phyloP scores from a whole-genome alignment of 92 coral and sea anemone genomes.

The Virgularia gustaviana region DNA sequence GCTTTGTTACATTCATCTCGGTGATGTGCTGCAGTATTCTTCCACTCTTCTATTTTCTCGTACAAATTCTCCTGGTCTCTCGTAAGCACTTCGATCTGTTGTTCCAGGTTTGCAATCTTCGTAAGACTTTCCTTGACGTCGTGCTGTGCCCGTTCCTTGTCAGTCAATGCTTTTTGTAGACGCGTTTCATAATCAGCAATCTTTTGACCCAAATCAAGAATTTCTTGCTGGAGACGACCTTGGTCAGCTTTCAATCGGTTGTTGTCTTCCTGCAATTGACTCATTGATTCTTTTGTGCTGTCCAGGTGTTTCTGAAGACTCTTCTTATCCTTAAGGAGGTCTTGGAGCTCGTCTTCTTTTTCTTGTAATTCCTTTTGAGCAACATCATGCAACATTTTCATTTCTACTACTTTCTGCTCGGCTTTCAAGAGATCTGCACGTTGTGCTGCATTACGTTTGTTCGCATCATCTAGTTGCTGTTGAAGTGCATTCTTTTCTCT shows the following conservation, averaged over 20 bases:
- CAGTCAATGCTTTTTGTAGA: constrained; percentile 62
- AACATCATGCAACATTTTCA: constrained; percentile 58
- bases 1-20: constrained; percentile 83
- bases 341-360: constrained; percentile 77
- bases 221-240: constrained; percentile 69
- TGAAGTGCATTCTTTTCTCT: constrained; percentile 63
- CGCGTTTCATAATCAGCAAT: constrained; percentile 68
- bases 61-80: constrained; percentile 59
- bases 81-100: constrained; percentile 57
- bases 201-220: constrained; percentile 63
- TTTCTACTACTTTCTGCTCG: constrained; percentile 64
- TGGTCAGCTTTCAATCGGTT: constrained; percentile 77
- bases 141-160: constrained; percentile 64
- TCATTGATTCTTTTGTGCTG: constrained; percentile 39
- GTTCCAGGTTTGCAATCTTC: constrained; percentile 60
- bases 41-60: constrained; percentile 74
- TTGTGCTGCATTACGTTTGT: constrained; percentile 49
- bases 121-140: constrained; percentile 70
- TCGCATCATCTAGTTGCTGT: constrained; percentile 60
- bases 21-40: constrained; percentile 53
- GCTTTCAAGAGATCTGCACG: constrained; percentile 64
- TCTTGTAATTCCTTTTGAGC: constrained; percentile 69
- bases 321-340: constrained; percentile 59
- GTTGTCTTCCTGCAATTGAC: constrained; percentile 71
- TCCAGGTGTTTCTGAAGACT: constrained; percentile 59